Evolutionary conservation across 2,797 vertebrate genomes (phyloP), one percentile per base, ranked within the genome.

Genomic region (Eidolon dupreanum): DNA sequence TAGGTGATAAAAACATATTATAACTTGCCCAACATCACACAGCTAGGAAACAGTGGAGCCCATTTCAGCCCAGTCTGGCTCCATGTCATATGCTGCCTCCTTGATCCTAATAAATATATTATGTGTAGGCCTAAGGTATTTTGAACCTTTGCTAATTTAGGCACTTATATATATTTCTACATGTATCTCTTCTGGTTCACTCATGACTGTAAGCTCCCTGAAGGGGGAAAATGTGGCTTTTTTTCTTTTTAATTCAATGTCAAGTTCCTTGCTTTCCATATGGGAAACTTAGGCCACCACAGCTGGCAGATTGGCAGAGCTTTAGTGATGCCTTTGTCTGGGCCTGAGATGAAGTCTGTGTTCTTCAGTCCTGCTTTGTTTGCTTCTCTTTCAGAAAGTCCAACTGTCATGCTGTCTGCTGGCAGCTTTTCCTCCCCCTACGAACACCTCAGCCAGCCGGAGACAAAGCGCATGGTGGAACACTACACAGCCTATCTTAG

Each of bases 401-500:
- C 99, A 71, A 99, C 99, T 0, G 99, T 99, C 96, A 99, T 99
- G 99, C 98, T 99, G 95, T 99, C 99, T 41, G 99, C 99, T 0
- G 99, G 99, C 63, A 99, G 99, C 96, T 99, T 99, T 98, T 99
- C 99, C 31, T 99, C 99, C 53, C 99, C 99, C 0, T 99, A 99
- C 0, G 99, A 99, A 91, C 99, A 99, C 97, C 99, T 99, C 97
- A 99, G 99, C 98, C 99, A 99, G 98, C 99, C 99, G 0, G 99
- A 99, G 98, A 99, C 99, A 4, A 99, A 99, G 98, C 99, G 99
- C 71, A 99, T 99, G 99, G 99, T 99, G 98, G 99, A 99, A 97
- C 99, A 99, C 97, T 99, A 99, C 98, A 99, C 99, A 0, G 99
- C 99, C 77, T 99, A 99, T 97, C 99, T 99, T 97, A 99, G 99